These are phyloP conservation scores for Nycticorax nycticorax DNA, from an alignment of 2,113 vertebrate genomes.

Conservation along the genomic window DNA sequence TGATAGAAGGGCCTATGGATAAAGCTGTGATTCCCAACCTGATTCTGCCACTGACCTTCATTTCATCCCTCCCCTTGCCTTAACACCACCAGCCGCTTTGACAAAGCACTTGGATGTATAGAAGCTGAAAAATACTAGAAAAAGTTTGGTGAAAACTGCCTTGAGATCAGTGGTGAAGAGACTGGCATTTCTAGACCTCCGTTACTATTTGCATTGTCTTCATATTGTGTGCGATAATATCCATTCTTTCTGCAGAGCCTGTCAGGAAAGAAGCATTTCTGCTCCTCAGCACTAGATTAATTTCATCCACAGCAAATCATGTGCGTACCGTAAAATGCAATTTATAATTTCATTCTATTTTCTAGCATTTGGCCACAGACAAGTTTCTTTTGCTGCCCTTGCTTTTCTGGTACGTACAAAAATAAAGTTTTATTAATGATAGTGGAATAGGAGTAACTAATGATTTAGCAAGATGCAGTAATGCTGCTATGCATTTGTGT, in stretches of 20 bases:
- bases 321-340: background rate
- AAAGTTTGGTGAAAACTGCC: background rate
- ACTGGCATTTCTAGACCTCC: background rate
- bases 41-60: background rate
- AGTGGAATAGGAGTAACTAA: background rate
- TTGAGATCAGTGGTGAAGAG: background rate
- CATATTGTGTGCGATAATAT: background rate
- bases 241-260: background rate
- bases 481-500: background rate
- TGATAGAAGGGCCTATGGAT: background rate
- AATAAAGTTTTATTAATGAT: background rate
- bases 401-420: conserved; percentile 79
- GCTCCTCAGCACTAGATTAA: background rate
- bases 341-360: conserved; percentile 56
- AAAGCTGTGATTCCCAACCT: background rate
- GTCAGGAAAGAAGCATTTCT: background rate
- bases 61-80: background rate
- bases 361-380: conserved; percentile 78
- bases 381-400: conserved; percentile 74
- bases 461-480: background rate
- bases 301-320: background rate
- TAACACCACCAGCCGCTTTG: background rate
- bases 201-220: background rate
- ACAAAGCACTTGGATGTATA: background rate
- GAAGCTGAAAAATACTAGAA: background rate